Percentiles rank a stretch among this genome's conserved stretches.
Evolutionary conservation across 2,888 invertebrate species (phyloP).

Genomic region (Pollenia amentaria): DNA sequence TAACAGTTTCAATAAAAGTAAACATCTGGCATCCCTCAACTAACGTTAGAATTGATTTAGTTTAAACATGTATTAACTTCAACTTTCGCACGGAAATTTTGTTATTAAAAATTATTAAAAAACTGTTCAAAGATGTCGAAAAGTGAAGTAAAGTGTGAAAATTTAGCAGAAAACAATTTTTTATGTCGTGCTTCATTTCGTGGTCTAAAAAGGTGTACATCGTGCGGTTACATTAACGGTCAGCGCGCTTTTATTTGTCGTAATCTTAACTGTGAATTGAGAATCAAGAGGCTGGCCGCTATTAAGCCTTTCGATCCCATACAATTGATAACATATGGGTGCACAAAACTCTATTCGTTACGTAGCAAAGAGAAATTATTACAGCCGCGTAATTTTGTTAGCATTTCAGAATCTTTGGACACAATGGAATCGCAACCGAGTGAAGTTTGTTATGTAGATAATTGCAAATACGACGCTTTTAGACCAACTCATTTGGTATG

Average conservation of each 20-base stretch:
- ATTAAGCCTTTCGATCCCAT: slow-evolving; percentile 79
- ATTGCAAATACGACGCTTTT: slow-evolving; percentile 78
- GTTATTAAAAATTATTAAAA: slow-evolving; percentile 4
- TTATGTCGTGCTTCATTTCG: slow-evolving; percentile 81
- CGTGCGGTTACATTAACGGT: slow-evolving; percentile 91
- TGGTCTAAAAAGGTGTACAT: slow-evolving; percentile 90
- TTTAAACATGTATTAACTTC: slow-evolving; percentile 40
- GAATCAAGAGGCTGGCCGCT: slow-evolving; percentile 77
- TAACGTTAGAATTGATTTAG: slow-evolving; percentile 40
- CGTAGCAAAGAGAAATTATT: slow-evolving; percentile 88
- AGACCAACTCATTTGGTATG: slow-evolving; percentile 77
- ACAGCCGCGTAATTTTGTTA: slow-evolving; percentile 91
- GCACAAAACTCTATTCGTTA: slow-evolving; percentile 89
- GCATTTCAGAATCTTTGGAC: slow-evolving; percentile 84
- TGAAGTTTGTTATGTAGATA: slow-evolving; percentile 65
- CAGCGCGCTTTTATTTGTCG: slow-evolving; percentile 86
- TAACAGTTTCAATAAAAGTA: not conserved
- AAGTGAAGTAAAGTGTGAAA: slow-evolving; percentile 42
- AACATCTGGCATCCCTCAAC: slow-evolving; percentile 36
- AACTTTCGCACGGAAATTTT: not conserved
- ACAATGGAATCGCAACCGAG: slow-evolving; percentile 79
- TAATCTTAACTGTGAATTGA: slow-evolving; percentile 79
- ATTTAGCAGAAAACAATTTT: slow-evolving; percentile 50
- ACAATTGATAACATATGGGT: slow-evolving; percentile 87
- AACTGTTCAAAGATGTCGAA: slow-evolving; percentile 43